phyloP scores from a whole-genome alignment of 2,113 vertebrate genomes.

The Centropristis striata region DNA sequence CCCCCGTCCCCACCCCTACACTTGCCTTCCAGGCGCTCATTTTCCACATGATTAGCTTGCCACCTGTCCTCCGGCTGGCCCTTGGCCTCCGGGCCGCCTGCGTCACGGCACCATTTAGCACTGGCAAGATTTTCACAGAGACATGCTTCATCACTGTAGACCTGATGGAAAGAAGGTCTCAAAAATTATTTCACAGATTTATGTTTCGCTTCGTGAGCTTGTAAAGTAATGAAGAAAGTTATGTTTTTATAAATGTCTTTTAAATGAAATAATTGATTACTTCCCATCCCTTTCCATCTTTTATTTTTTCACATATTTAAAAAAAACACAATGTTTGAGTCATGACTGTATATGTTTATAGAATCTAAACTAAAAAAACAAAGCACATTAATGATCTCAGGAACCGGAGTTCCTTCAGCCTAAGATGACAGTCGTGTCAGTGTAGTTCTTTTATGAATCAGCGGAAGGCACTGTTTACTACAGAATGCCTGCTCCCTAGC shows the following conservation, averaged over 20 bases:
- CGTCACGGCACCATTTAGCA: conserved; percentile 79
- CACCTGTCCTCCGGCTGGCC: conserved; percentile 85
- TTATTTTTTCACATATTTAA: not conserved
- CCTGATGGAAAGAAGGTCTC: conserved; percentile 1
- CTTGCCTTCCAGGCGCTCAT: conserved; percentile 83
- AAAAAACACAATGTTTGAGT: not conserved
- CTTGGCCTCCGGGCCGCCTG: conserved; percentile 71
- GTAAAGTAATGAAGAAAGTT: not conserved
- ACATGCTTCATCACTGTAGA: conserved; percentile 59
- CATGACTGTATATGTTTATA: not conserved
- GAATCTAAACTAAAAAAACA: not conserved
- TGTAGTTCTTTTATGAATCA: conserved; percentile 79
- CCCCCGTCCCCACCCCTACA: conserved; percentile 59
- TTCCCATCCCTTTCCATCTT: not conserved
- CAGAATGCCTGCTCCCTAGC: conserved; percentile 60
- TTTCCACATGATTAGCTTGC: conserved; percentile 88
- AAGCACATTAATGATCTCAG: not conserved
- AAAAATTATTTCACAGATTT: conserved; percentile 3
- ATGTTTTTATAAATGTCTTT: not conserved
- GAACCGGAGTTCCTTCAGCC: conserved; percentile 6
- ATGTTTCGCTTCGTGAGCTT: not conserved
- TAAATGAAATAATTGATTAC: not conserved
- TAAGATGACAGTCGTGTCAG: conserved; percentile 14
- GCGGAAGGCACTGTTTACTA: conserved; percentile 83
- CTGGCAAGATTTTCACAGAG: conserved; percentile 63